phyloP scores from a whole-genome alignment of 2,888 invertebrate genomes.

The Acleris sparsana region DNA sequence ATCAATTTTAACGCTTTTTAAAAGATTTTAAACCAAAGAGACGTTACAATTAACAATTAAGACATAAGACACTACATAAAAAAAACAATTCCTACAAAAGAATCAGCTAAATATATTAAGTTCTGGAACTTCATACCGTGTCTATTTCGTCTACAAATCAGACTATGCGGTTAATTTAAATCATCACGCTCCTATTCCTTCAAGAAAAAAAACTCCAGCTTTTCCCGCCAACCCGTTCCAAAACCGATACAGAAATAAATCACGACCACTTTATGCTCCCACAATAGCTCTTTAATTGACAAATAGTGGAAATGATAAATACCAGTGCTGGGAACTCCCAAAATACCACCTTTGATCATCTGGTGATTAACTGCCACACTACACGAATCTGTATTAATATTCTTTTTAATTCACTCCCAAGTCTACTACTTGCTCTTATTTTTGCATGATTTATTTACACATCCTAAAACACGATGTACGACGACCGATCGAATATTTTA shows the following conservation, averaged over 20 bases:
- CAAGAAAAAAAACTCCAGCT: constrained; percentile 20
- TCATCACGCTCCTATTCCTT: constrained; percentile 10
- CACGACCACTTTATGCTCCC: constrained; percentile 71
- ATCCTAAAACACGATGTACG: constrained; percentile 49
- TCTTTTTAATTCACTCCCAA: constrained; percentile 75
- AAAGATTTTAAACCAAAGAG: no score
- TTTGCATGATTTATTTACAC: constrained; percentile 28
- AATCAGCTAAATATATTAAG: no score
- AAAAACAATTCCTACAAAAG: no score
- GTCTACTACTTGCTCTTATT: constrained; percentile 54
- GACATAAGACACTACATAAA: no score
- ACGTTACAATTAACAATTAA: no score
- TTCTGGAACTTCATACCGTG: no score
- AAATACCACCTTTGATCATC: constrained; percentile 80
- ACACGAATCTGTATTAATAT: constrained; percentile 78
- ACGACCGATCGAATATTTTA: constrained; percentile 49
- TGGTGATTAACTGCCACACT: constrained; percentile 74
- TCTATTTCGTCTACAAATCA: no score
- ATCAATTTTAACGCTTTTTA: no score
- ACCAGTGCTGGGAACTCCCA: constrained; percentile 72
- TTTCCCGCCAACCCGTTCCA: constrained; percentile 29
- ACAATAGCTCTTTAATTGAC: constrained; percentile 82
- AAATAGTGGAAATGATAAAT: constrained; percentile 83
- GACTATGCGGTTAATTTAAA: not conserved
- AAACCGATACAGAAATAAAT: constrained; percentile 70